Evolutionary conservation across 2,888 invertebrate species (phyloP), one percentile per base, ranked within the genome.

Genomic region (Temnothorax unifasciatus): DNA sequence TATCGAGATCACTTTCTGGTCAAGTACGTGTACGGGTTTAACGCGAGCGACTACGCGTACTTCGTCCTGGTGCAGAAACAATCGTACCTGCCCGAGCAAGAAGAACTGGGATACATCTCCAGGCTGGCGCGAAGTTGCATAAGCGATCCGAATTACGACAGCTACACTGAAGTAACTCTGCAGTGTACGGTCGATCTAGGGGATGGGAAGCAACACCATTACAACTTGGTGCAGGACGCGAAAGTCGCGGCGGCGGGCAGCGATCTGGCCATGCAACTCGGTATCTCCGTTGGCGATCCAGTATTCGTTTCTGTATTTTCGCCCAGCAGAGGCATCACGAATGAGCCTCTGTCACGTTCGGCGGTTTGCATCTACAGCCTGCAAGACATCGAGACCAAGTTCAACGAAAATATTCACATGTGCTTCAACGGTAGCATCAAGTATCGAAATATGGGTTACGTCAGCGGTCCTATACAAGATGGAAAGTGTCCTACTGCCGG

Each of bases 381-480:
- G 88, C 97, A 97, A 92, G 97, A 98, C 89, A 98, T 99, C 92
- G 98, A 99, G 94, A 97, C 97, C 90, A 98, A 98, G 95, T 99
- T 99, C 95, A 98, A 98, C 94, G 98, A 99, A 95, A 99, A 99
- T 95, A 99, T 99, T 92, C 99, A 99, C 94, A 98, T 98, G 97
- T 99, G 99, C 95, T 99, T 99, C 94, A 98, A 99, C 95, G 99
- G 99, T 50, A 98, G 98, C 91, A 98, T 98, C 90, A 98, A 98
- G 94, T 98, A 98, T 94, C 97, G 99, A 69, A 98, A 98, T 93
- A 97, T 98, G 97, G 98, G 97, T 29, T 98, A 98, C 95, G 97
- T 98, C 94, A 99, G 98, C 87, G 98, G 98, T 13, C 97, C 97
- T 92, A 98, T 99, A 92, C 97, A 98, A 92, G 98, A 98, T 95